Percentiles rank a stretch among this genome's conserved stretches.
These are phyloP conservation scores for Carcina quercana DNA, from an alignment of 2,888 invertebrate species.

Conservation along the genomic window DNA sequence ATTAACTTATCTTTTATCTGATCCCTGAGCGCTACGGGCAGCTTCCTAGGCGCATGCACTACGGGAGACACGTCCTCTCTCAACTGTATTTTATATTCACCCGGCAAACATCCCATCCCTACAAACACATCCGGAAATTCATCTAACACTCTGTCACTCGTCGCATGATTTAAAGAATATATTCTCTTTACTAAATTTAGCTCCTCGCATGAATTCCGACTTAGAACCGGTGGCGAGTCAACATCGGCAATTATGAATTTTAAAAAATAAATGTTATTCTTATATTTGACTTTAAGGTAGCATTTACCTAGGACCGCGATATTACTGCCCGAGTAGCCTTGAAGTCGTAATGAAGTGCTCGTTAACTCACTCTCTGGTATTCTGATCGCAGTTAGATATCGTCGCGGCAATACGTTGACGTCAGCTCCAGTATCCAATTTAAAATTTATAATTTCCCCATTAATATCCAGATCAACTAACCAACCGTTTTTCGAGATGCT, in stretches of 20 bases:
- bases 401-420: constrained; percentile 16
- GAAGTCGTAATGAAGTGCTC: constrained; percentile 7
- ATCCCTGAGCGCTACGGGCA: constrained; percentile 7
- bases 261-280: too few species aligned
- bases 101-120: constrained; percentile 12
- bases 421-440: constrained; percentile 20
- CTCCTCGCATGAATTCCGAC: constrained; percentile 14
- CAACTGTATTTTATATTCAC: constrained; percentile 13
- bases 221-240: constrained; percentile 12
- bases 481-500: constrained; percentile 8
- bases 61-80: constrained; percentile 6
- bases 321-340: constrained; percentile 14
- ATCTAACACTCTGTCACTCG: constrained; percentile 1
- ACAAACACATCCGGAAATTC: constrained; percentile 11
- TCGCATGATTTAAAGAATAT: neutral
- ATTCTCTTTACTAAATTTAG: constrained; percentile 15
- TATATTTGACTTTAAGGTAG: constrained; percentile 12
- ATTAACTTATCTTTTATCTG: constrained; percentile 9
- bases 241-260: constrained; percentile 14
- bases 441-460: constrained; percentile 11
- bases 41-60: constrained; percentile 7
- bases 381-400: constrained; percentile 1
- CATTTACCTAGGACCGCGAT: constrained; percentile 15
- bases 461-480: constrained; percentile 12
- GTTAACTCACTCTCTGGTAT: constrained; percentile 10